A percentile compares a stretch with the other conserved stretches of the same genome.
phyloP scores from a whole-genome alignment of 1,140 invertebrate genomes.

The Ylistrum balloti region DNA sequence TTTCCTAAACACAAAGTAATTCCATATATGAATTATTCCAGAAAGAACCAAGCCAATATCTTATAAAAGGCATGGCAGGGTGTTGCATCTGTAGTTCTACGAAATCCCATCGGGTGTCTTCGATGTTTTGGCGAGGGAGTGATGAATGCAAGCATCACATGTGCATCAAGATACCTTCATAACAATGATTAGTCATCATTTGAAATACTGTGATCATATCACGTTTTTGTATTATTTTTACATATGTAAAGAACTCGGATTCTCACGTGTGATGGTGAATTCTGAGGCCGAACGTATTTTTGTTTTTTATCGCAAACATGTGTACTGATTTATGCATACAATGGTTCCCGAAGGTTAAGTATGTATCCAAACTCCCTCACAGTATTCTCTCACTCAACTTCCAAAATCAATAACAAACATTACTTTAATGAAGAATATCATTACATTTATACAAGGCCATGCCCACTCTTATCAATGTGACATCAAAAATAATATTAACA shows the following conservation, averaged over 20 bases:
- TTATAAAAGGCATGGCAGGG: background rate
- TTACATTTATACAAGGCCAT: background rate
- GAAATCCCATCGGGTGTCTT: background rate
- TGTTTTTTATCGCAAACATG: background rate
- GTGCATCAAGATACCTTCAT: too few relatives aligned
- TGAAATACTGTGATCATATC: too few relatives aligned
- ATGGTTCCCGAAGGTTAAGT: background rate
- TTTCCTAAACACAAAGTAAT: background rate
- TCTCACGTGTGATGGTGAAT: too few relatives aligned
- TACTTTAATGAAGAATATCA: conserved; percentile 13
- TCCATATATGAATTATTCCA: background rate
- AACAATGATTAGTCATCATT: too few relatives aligned
- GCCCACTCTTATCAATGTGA: background rate
- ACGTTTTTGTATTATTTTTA: too few relatives aligned
- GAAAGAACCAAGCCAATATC: background rate
- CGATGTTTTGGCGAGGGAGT: background rate
- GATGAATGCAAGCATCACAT: background rate
- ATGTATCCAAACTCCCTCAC: background rate
- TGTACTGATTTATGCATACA: background rate
- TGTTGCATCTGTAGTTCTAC: background rate
- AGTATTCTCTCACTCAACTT: background rate
- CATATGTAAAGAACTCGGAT: too few relatives aligned
- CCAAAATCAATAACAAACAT: background rate
- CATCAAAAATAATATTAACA: background rate
- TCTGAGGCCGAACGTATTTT: too few relatives aligned